Conservation (phyloP, 1,140 invertebrate genomes). For the Pseudobourletiella spinata region DNA sequence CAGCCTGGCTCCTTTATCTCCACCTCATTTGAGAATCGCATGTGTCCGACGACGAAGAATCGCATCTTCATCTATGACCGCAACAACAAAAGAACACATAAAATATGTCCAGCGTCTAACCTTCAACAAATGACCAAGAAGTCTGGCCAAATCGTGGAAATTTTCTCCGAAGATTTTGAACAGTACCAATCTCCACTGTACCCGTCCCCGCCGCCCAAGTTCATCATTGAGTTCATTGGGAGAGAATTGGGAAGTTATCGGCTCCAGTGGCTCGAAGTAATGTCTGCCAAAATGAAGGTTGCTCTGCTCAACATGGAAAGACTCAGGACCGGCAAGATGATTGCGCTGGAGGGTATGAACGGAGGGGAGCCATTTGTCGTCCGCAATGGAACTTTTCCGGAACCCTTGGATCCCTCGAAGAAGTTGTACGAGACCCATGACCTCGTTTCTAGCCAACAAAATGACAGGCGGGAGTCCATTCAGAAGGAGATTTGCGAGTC, state of each 20-base stretch:
- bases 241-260: slow-evolving; percentile 57
- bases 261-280: slow-evolving; percentile 62
- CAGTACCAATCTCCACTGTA: slow-evolving; percentile 31
- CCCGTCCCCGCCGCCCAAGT: slow-evolving; percentile 17
- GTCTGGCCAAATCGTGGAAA: slow-evolving; percentile 28
- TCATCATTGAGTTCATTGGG: slow-evolving; percentile 55
- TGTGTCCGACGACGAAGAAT: slow-evolving; percentile 35
- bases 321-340: not conserved
- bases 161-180: slow-evolving; percentile 33
- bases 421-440: not conserved
- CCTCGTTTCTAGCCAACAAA: not conserved
- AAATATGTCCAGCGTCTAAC: slow-evolving; percentile 35
- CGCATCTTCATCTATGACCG: slow-evolving; percentile 33
- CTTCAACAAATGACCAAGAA: slow-evolving; percentile 19
- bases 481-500: slow-evolving; percentile 46
- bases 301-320: slow-evolving; percentile 9
- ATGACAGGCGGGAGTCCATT: not conserved
- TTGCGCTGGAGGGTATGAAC: not conserved
- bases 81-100: slow-evolving; percentile 30
- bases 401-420: not conserved
- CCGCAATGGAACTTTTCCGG: not conserved
- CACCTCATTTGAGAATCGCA: slow-evolving; percentile 25
- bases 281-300: slow-evolving; percentile 33
- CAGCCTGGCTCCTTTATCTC: not conserved
- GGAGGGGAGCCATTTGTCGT: not conserved